phyloP scores from a whole-genome alignment of 2,797 vertebrate genomes.

The Notoglanidium macrostoma region DNA sequence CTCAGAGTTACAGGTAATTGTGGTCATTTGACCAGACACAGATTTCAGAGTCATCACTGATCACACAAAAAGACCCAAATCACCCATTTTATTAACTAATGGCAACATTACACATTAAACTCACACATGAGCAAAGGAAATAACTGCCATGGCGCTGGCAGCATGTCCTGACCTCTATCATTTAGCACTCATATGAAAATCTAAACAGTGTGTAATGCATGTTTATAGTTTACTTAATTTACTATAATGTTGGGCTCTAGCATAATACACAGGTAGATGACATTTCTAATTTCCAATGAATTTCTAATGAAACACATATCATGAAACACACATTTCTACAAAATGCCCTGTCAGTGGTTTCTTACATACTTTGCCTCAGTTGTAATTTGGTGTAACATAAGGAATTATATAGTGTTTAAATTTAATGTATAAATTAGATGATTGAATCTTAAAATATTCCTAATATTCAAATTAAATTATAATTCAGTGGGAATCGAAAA shows the following conservation, averaged over 20 bases:
- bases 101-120: not conserved
- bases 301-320: too few species aligned
- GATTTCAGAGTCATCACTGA: not conserved
- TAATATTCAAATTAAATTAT: not conserved
- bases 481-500: not conserved
- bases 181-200: not conserved
- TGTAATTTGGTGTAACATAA: not conserved
- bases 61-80: not conserved
- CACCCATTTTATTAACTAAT: not conserved
- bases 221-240: not conserved
- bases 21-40: not conserved
- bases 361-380: not conserved
- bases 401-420: not conserved
- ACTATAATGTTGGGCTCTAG: not conserved
- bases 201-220: not conserved
- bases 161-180: not conserved
- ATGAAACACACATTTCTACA: too few species aligned
- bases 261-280: not conserved
- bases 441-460: not conserved
- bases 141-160: not conserved
- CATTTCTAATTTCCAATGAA: not conserved
- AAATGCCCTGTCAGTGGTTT: not conserved
- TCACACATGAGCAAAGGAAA: not conserved
- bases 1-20: slow-evolving; percentile 89
- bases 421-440: not conserved